These are phyloP conservation scores for Heterodera carotae DNA, from an alignment of 1,140 invertebrate genomes.

Conservation along the genomic window DNA sequence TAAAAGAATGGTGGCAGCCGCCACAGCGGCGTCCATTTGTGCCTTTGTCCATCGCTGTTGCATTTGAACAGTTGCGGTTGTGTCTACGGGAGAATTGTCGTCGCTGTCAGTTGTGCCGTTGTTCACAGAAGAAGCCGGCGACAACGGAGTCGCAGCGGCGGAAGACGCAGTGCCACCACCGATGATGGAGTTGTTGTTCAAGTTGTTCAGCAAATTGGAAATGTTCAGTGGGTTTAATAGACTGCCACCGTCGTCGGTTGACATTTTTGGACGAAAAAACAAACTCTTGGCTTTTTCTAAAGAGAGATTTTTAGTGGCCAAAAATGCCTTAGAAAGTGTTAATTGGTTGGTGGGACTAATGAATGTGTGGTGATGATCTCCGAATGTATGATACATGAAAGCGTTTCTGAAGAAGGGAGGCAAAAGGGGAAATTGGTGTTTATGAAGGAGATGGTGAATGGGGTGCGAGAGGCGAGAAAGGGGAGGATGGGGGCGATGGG, in stretches of 20 bases:
- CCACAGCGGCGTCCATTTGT: conserved; percentile 27
- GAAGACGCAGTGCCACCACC: background rate
- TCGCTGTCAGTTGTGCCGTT: background rate
- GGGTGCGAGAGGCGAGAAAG: background rate
- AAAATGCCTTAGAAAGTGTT: background rate
- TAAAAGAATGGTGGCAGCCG: conserved; percentile 26
- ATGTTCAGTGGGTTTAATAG: background rate
- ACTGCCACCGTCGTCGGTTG: background rate
- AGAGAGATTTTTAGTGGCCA: no score
- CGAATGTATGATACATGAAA: background rate
- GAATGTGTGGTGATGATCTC: background rate
- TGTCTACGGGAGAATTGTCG: conserved; percentile 2
- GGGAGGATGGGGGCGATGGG: background rate
- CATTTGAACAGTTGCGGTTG: conserved; percentile 3
- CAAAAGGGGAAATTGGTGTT: background rate
- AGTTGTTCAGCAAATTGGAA: background rate
- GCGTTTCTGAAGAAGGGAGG: conserved; percentile 4
- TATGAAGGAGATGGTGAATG: conserved; percentile 3
- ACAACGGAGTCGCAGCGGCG: background rate
- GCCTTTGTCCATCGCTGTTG: conserved; percentile 12
- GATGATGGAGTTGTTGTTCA: background rate
- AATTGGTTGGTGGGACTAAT: background rate
- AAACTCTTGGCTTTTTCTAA: no score
- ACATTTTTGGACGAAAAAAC: no score
- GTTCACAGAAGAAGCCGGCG: background rate